Conservation (phyloP, 2,888 invertebrate genomes). For the Lasioglossum leucozonium region DNA sequence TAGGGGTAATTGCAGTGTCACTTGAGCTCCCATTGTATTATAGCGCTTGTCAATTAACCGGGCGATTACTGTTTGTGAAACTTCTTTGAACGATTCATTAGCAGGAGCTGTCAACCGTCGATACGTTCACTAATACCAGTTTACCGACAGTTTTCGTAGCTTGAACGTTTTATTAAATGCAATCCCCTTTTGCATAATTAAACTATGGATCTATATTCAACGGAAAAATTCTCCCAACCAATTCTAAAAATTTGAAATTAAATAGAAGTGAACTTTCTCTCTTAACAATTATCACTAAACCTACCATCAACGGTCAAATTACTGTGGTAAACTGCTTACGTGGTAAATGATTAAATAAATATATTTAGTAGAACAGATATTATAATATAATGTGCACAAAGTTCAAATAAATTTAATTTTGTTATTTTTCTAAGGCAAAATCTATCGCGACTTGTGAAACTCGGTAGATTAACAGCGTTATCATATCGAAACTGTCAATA, state of each 20-base stretch:
- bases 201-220: neutral
- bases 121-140: neutral
- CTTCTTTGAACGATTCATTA: conserved; percentile 7
- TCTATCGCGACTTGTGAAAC: no score
- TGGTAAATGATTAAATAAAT: no score
- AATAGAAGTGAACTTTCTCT: neutral
- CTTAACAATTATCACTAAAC: neutral
- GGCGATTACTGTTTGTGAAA: conserved; percentile 17
- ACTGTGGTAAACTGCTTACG: no score
- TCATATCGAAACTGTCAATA: neutral
- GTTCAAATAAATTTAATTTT: no score
- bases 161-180: neutral
- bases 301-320: no score
- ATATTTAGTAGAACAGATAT: no score
- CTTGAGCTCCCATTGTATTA: conserved; percentile 1
- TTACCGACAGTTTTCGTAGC: neutral
- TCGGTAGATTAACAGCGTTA: no score
- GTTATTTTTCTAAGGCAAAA: no score
- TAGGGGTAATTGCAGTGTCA: neutral
- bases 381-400: no score
- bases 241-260: no score
- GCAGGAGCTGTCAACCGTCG: neutral
- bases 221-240: neutral
- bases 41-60: neutral
- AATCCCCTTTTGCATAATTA: neutral